Conservation (phyloP, 2,113 vertebrate species). For the Colius striatus region DNA sequence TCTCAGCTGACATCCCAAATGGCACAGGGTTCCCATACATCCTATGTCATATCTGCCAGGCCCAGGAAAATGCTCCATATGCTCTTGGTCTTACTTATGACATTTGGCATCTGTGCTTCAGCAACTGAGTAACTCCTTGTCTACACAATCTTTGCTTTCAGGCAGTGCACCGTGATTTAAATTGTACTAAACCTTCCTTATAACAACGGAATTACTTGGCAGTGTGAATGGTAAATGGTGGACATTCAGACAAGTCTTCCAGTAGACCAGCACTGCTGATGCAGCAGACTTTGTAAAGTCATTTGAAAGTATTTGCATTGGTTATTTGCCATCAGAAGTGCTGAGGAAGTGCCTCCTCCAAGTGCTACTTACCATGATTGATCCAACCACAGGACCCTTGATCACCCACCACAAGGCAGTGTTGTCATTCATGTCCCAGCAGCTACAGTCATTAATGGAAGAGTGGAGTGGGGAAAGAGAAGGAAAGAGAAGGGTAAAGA, state of each 20-base stretch:
- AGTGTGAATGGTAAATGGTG: neutral
- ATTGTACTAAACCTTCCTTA: neutral
- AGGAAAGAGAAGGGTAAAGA: neutral
- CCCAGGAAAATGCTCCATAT: neutral
- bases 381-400: conserved; percentile 95
- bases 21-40: neutral
- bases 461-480: neutral
- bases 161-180: neutral
- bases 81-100: neutral
- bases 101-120: neutral
- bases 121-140: neutral
- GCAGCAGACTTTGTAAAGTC: neutral
- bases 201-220: neutral
- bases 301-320: neutral
- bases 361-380: conserved; percentile 89
- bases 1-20: neutral
- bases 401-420: conserved; percentile 99
- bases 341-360: neutral
- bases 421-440: conserved; percentile 97
- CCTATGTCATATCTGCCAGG: accelerated
- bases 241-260: neutral
- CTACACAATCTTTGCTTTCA: neutral
- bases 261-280: neutral
- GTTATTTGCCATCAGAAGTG: neutral
- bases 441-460: conserved; percentile 70